Evolutionary conservation across 2,113 vertebrate species (phyloP).

Genomic region (Caranx melampygus): DNA sequence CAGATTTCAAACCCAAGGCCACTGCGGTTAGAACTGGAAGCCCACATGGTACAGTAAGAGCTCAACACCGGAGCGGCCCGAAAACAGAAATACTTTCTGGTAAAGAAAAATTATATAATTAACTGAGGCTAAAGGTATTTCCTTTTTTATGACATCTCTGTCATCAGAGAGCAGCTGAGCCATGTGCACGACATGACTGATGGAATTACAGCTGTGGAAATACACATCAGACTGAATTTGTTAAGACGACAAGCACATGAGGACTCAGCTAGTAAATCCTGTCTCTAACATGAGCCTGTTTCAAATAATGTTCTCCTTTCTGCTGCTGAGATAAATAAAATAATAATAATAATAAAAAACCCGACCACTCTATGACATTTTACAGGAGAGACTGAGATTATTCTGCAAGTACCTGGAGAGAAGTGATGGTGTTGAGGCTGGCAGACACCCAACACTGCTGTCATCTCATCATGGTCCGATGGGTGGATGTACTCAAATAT

Average conservation of each 20-base stretch:
- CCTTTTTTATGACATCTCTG: too few relatives aligned
- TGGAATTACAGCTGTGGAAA: not conserved
- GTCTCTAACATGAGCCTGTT: not conserved
- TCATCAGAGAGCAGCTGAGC: too few relatives aligned
- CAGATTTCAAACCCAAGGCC: too few relatives aligned
- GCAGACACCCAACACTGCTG: constrained; percentile 89
- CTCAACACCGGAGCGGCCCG: too few relatives aligned
- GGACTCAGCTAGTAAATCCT: too few relatives aligned
- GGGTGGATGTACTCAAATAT: constrained; percentile 98
- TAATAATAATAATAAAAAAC: too few relatives aligned
- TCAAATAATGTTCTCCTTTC: not conserved
- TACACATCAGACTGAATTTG: not conserved
- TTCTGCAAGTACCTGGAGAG: constrained; percentile 85
- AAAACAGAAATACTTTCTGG: too few relatives aligned
- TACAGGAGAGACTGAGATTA: not conserved
- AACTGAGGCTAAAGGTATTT: too few relatives aligned
- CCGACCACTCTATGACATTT: not conserved
- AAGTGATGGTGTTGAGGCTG: constrained; percentile 90
- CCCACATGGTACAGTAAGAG: too few relatives aligned
- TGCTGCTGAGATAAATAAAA: not conserved
- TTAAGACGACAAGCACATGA: not conserved
- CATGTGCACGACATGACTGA: too few relatives aligned
- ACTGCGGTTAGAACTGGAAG: too few relatives aligned
- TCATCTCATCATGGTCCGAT: constrained; percentile 96
- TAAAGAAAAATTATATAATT: too few relatives aligned